Evolutionary conservation across 2,797 vertebrate species (phyloP).

Genomic region (Tachyglossus aculeatus): DNA sequence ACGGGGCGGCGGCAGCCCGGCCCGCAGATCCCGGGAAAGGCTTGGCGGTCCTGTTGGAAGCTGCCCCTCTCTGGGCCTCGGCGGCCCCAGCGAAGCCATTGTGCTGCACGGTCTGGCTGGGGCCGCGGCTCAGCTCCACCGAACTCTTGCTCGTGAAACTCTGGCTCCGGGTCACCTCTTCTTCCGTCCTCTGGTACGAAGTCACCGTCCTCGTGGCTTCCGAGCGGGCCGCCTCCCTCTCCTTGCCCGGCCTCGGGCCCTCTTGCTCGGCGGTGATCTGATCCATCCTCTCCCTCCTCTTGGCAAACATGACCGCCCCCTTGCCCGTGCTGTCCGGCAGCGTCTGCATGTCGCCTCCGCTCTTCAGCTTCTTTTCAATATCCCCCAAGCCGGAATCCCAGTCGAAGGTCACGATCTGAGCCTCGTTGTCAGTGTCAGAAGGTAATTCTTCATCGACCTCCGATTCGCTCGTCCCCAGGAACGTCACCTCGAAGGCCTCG

Average conservation of each 20-base stretch:
- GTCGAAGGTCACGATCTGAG: constrained; percentile 83
- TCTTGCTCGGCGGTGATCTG: constrained; percentile 90
- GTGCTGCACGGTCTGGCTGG: constrained; percentile 66
- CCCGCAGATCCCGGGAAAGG: constrained; percentile 84
- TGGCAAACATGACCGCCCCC: constrained; percentile 95
- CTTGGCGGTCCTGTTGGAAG: constrained; percentile 85
- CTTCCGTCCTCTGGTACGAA: constrained; percentile 54
- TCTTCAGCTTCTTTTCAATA: constrained; percentile 83
- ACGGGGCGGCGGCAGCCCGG: constrained; percentile 73
- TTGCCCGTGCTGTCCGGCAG: constrained; percentile 93
- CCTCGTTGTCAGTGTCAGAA: constrained; percentile 75
- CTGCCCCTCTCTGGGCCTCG: constrained; percentile 73
- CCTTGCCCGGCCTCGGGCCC: constrained; percentile 75
- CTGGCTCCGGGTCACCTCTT: constrained; percentile 60
- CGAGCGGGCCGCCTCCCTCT: constrained; percentile 40
- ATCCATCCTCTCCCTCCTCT: constrained; percentile 90
- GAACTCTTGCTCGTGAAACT: constrained; percentile 77
- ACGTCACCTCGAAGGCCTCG: constrained; percentile 81
- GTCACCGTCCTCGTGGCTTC: constrained; percentile 60
- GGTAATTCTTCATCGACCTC: constrained; percentile 86
- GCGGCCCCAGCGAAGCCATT: constrained; percentile 78
- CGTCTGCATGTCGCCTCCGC: constrained; percentile 85
- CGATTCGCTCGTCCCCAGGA: constrained; percentile 81
- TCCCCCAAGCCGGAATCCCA: constrained; percentile 90
- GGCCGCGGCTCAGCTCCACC: constrained; percentile 76